A percentile compares a stretch with the other conserved stretches of the same genome.
phyloP scores from a whole-genome alignment of 2,797 vertebrate species.

The Clarias fuscus region DNA sequence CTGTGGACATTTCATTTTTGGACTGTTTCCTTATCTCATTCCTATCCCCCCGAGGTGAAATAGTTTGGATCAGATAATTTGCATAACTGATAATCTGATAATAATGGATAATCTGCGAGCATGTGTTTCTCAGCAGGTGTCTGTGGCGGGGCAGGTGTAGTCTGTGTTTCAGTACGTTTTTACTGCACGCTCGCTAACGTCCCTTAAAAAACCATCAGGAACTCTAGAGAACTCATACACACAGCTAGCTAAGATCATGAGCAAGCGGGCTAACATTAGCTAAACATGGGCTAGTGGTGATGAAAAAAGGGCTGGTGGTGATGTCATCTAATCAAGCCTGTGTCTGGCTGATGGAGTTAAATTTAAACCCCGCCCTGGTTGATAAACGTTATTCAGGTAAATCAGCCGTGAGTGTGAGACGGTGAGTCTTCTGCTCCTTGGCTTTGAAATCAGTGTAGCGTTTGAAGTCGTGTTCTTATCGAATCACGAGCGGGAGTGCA shows the following conservation, averaged over 20 bases:
- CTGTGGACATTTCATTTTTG: not conserved
- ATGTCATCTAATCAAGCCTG: not conserved
- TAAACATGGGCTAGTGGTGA: not conserved
- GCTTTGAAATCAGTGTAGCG: not conserved
- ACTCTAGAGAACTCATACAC: not conserved
- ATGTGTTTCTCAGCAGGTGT: not conserved
- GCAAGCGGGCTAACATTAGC: not conserved
- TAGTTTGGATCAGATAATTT: not conserved
- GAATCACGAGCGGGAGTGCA: no score
- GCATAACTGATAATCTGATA: no score
- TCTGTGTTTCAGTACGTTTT: not conserved
- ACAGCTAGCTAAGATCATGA: not conserved
- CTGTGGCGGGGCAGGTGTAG: not conserved
- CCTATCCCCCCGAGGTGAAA: not conserved
- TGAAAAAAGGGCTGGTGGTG: not conserved
- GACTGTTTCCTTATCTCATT: not conserved
- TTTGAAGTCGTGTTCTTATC: not conserved
- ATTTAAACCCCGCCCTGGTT: not conserved
- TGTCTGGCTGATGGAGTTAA: not conserved
- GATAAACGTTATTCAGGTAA: not conserved
- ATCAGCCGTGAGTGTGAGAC: not conserved
- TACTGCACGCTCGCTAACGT: not conserved
- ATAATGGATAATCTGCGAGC: no score
- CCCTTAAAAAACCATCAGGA: not conserved
- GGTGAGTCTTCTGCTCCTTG: not conserved